phyloP scores from a whole-genome alignment of 2,797 vertebrate genomes.

The Pseudotriccus pelzelni region DNA sequence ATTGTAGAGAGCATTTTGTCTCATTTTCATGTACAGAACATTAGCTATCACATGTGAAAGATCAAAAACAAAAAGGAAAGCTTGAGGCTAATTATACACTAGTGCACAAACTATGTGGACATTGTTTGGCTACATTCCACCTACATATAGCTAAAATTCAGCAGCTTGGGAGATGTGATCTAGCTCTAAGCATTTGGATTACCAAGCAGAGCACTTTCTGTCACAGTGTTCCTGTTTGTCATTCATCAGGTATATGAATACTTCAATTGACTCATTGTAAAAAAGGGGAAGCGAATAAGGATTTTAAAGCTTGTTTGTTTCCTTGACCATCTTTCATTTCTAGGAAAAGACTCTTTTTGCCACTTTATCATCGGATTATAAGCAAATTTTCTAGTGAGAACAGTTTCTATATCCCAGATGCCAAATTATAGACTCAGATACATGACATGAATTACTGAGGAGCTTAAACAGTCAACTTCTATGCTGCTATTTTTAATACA shows the following conservation, averaged over 20 bases:
- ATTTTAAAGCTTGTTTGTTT: neutral
- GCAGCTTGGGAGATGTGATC: neutral
- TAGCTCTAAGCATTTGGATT: neutral
- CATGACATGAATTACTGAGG: neutral
- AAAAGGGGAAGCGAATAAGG: neutral
- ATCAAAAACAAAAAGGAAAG: slow-evolving; percentile 24
- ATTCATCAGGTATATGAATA: neutral
- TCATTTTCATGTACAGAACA: slow-evolving; percentile 21
- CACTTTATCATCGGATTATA: neutral
- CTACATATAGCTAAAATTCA: neutral
- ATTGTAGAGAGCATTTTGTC: neutral
- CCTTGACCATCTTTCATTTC: neutral
- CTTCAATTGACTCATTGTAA: neutral
- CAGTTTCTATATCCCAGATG: neutral
- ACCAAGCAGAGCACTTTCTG: neutral
- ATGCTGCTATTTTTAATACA: neutral
- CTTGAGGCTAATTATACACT: slow-evolving; percentile 14
- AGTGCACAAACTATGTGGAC: neutral
- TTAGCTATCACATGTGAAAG: neutral
- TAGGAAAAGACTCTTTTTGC: neutral
- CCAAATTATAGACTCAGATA: slow-evolving; percentile 12
- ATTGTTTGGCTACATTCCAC: slow-evolving; percentile 12
- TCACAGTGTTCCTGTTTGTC: neutral
- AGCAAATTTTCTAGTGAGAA: neutral
- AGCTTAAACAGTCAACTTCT: neutral